Base-by-base conservation (phyloP, 23 tunicate species). In the Trididemnum miniatum region DNA sequence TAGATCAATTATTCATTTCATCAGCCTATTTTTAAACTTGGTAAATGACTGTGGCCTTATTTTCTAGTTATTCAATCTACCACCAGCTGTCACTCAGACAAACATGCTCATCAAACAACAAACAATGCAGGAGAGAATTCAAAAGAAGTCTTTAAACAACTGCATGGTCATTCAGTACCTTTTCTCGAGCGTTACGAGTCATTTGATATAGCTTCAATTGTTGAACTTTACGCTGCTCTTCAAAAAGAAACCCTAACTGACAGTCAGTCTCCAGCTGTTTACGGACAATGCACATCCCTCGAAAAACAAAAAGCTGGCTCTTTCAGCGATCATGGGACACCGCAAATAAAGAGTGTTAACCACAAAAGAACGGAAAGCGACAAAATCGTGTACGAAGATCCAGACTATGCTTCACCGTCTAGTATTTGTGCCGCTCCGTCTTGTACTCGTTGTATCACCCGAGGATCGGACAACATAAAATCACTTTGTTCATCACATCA, bases 331-430 rank as follows among this genome's bases (percentile, higher is more conserved):
- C 79, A 29, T 2, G 20, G 23, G 2, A 9, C 30, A 37, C 20
- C 79, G 12, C 59, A 22, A n/a, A 18, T 3, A 5, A 27, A 5
- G 12, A 74, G 4, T 7, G 7, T 24, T 23, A 20, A 7, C 22
- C 76, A 29, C 38, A 20, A 32, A 29, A 20, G 28, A 37, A 5
- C 9, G 36, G 22, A 34, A 30, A 44, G 54, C 54, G 54, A 44
- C 15, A 9, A 15, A 7, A 44, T n/a, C 22, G 67, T 25, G 15
- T 67, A 67, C 38, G 75, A 67, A 32, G 75, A 67, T 32, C 75
- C 90, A 28, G 90, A 86, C 59, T 86, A 86, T 80, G 90, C 90
- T 33, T 79, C 84, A 7, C 90, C 90, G 27, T 86, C 90, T 1
- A 86, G 65, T 59, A 69, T 78, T 24, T 86, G 90, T 35, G 80